These are phyloP conservation scores for Vultur gryphus DNA, from an alignment of 2,797 vertebrate species.

Conservation along the genomic window DNA sequence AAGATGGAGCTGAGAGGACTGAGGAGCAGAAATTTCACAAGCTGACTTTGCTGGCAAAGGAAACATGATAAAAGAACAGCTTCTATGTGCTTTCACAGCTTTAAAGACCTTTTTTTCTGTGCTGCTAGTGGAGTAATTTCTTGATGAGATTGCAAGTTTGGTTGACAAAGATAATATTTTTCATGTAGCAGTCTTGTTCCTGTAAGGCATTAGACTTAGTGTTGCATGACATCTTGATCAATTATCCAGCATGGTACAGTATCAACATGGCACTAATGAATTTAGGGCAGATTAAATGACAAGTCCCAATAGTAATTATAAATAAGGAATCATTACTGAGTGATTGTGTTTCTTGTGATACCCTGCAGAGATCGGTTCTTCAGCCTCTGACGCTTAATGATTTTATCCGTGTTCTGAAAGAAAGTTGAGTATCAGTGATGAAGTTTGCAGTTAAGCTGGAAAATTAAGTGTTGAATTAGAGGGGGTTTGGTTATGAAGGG, in stretches of 20 bases:
- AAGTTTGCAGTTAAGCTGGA: background rate
- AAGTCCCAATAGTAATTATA: background rate
- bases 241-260: background rate
- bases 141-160: background rate
- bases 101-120: background rate
- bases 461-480: background rate
- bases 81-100: background rate
- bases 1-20: background rate
- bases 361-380: background rate
- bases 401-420: background rate
- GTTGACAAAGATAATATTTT: background rate
- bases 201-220: background rate
- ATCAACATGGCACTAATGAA: background rate
- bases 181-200: background rate
- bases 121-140: background rate
- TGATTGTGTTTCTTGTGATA: background rate
- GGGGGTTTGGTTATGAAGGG: background rate
- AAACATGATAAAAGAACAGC: background rate
- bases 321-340: background rate
- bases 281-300: conserved; percentile 8
- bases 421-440: background rate
- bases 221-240: background rate
- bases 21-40: background rate
- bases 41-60: background rate
- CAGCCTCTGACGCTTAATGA: background rate